Evolutionary conservation across 1,140 invertebrate genomes (phyloP).

Genomic region (Hycleus cichorii): DNA sequence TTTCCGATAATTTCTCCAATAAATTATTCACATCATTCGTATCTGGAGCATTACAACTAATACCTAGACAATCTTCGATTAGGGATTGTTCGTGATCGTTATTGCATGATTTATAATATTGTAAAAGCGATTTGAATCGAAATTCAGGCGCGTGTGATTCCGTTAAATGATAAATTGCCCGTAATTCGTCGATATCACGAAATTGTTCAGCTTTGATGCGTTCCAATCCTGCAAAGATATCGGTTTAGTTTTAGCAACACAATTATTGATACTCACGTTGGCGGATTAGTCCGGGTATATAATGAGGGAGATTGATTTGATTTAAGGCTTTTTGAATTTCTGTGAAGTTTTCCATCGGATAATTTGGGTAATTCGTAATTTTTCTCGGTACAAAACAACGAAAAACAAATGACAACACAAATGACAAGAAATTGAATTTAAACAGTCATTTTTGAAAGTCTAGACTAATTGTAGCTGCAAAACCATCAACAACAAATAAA

Average conservation of each 20-base stretch:
- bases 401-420: too few species aligned
- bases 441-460: too few species aligned
- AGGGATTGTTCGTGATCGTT: too few species aligned
- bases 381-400: too few species aligned
- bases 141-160: constrained; percentile 28
- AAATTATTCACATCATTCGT: constrained; percentile 15
- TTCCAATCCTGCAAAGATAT: constrained; percentile 9
- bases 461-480: too few species aligned
- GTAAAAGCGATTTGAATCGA: constrained; percentile 20
- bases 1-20: constrained; percentile 20
- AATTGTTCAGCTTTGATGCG: constrained; percentile 16
- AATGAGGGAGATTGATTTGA: constrained; percentile 6
- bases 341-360: background rate
- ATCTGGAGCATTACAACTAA: too few species aligned
- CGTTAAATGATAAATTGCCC: constrained; percentile 22
- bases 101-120: constrained; percentile 18
- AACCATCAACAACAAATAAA: too few species aligned
- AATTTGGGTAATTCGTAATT: too few species aligned
- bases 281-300: constrained; percentile 15
- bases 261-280: constrained; percentile 17
- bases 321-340: constrained; percentile 4
- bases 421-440: too few species aligned
- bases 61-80: too few species aligned
- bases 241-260: too few species aligned
- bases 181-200: constrained; percentile 20